A percentile compares a stretch with the other conserved stretches of the same genome.
Conservation (phyloP, 1,140 invertebrate species). For the Diorhabda sublineata region DNA sequence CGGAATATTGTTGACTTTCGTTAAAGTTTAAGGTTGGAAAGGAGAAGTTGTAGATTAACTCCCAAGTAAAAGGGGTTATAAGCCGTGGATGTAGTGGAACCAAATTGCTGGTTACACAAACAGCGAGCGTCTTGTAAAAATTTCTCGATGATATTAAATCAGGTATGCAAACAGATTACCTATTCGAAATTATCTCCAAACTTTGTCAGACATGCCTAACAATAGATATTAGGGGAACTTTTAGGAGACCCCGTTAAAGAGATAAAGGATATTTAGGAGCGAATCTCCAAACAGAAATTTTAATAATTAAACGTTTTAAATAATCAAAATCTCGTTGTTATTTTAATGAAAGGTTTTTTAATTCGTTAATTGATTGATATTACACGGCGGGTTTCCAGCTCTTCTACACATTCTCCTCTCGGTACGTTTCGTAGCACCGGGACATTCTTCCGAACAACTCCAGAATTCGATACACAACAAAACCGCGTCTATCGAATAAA, state of each 20-base stretch:
- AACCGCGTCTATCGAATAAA: too few species aligned
- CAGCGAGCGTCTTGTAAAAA: constrained; percentile 20
- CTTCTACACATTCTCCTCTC: too few species aligned
- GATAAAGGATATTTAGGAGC: constrained; percentile 7
- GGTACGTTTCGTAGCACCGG: too few species aligned
- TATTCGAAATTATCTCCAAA: constrained; percentile 18
- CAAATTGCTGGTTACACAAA: constrained; percentile 20
- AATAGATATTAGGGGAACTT: constrained; percentile 3
- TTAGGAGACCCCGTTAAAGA: background rate
- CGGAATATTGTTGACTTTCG: constrained; percentile 3
- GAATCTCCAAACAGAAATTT: background rate
- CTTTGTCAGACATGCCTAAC: constrained; percentile 14
- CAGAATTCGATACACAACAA: too few species aligned
- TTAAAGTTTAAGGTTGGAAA: background rate
- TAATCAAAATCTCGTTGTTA: too few species aligned
- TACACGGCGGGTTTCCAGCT: too few species aligned
- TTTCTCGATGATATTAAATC: constrained; percentile 16
- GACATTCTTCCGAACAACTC: too few species aligned
- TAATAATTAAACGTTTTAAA: background rate
- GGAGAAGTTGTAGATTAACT: background rate
- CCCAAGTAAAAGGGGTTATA: constrained; percentile 7
- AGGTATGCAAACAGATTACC: constrained; percentile 22
- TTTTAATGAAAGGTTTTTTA: too few species aligned
- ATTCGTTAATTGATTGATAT: too few species aligned
- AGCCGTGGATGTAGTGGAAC: constrained; percentile 1